phyloP scores from a whole-genome alignment of 2,888 invertebrate genomes.

The Eilema caniola region DNA sequence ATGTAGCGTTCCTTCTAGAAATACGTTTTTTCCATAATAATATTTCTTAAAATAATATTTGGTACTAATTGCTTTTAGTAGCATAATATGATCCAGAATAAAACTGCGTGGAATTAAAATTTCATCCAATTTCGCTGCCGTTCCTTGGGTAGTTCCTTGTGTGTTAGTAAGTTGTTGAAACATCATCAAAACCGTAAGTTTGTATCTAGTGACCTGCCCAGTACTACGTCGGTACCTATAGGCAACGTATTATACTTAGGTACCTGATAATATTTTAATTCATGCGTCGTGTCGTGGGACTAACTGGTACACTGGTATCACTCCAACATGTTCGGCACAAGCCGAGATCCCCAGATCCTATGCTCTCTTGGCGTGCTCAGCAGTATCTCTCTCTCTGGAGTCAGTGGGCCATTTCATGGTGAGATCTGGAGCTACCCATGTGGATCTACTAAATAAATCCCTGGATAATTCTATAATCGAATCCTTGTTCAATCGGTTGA shows the following conservation, averaged over 20 bases:
- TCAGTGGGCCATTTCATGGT: neutral
- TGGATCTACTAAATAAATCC: neutral
- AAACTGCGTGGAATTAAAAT: too few species aligned
- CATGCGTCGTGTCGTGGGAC: too few species aligned
- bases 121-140: neutral
- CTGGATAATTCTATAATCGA: neutral
- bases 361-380: neutral
- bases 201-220: neutral
- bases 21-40: too few species aligned
- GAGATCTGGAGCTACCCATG: neutral
- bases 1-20: neutral
- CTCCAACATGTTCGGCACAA: too few species aligned
- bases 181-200: neutral
- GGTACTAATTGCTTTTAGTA: too few species aligned
- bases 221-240: neutral
- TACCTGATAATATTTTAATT: too few species aligned
- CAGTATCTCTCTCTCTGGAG: neutral
- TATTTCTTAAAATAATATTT: too few species aligned
- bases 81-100: too few species aligned
- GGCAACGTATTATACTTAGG: too few species aligned
- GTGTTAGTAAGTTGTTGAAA: neutral
- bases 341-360: too few species aligned
- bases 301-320: too few species aligned
- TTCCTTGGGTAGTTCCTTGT: too few species aligned
- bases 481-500: neutral